Evolutionary conservation across 2,888 invertebrate genomes (phyloP), one percentile per base, ranked within the genome.

Genomic region (Drosophila leonis): DNA sequence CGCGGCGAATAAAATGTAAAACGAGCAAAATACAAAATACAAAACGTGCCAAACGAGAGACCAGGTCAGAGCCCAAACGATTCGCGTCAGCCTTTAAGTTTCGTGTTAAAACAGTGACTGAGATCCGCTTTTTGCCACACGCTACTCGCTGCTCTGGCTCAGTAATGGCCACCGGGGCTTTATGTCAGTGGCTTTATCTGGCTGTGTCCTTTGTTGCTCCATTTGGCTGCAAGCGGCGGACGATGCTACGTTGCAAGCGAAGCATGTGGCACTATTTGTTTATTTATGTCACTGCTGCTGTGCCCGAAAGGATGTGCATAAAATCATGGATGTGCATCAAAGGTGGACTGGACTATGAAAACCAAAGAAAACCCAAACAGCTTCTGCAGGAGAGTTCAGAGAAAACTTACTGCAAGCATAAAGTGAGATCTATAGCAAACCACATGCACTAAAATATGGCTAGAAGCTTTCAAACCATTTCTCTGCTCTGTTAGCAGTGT

Each of bases 241-340:
- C 39, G 55, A 12, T 12, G 39, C 31, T 46, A 64, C 65, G 48
- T 69, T 65, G 66, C 67, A 65, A 55, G 65, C 54, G 44, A 63
- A 57, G 64, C 54, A 41, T 52, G 52, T 33, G 35, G 13, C 46
- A 65, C 70, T 80, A 44, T 70, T 84, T 68, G 57, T 67, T 84
- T 84, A 87, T 84, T 84, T 84, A 87, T 84, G 80, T 63, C 80
- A 51, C 76, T 76, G 71, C 73, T 65, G 82, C 72, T 57, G 80
- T 65, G 68, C 33, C 39, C 42, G 10, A 71, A 67, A 55, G 74
- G 48, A 73, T 69, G 71, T 85, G 64, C 65, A 72, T 49, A 42
- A 46, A 13, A 39, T 41, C 20, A 49, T 51, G 63, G 49, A 83
- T 75, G n/a, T n/a, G n/a, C n/a, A n/a, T n/a, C n/a, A n/a, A n/a